Evolutionary conservation across 1,140 invertebrate genomes (phyloP), one percentile per base, ranked within the genome.

Genomic region (Trachelipus rathkii): DNA sequence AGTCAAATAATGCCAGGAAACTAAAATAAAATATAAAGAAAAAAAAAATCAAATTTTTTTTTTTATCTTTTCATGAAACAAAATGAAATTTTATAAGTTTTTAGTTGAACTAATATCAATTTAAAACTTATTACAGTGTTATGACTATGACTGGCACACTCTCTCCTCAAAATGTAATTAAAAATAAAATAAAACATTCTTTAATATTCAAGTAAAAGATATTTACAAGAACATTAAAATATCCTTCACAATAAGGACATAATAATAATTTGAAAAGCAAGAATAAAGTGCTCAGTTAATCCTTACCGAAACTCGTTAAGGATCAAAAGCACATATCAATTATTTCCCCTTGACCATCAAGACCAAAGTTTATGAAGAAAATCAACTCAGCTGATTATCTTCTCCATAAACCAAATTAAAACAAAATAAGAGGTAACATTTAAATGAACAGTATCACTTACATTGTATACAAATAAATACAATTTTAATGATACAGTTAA

Each of bases 1-100:
- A 21, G 68, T 21, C 68, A 70, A 70, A 70, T 70, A 70, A 15
- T 70, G 68, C 68, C 19, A 60, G 50, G 50, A 60, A 60, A 60
- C 19, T 19, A 60, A 60, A 13, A 13, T 60, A 15, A 15, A 60
- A 60, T 15, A 60, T 60, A 60, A 60, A 19, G 11, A 33, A 33
- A 33, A 33, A 33, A 33, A 33, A 33, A 33, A 33, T 33, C 33
- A 33, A 33, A 3, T 33, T 33, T 6, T 33, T 33, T 33, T 33
- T n/a, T n/a, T n/a, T n/a, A n/a, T 33, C 33, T 33, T 33, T 33
- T 33, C 6, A 33, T 33, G 33, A 33, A 33, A 33, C 33, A 33
- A 33, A 33, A 33, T 33, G 33, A 33, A 33, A 33, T 33, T 33
- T 33, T 33, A 33, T 33, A 33, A 33, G 33, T 33, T 33, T 33